These are phyloP conservation scores for Micromys minutus DNA, from an alignment of 2,113 vertebrate species.

Conservation along the genomic window DNA sequence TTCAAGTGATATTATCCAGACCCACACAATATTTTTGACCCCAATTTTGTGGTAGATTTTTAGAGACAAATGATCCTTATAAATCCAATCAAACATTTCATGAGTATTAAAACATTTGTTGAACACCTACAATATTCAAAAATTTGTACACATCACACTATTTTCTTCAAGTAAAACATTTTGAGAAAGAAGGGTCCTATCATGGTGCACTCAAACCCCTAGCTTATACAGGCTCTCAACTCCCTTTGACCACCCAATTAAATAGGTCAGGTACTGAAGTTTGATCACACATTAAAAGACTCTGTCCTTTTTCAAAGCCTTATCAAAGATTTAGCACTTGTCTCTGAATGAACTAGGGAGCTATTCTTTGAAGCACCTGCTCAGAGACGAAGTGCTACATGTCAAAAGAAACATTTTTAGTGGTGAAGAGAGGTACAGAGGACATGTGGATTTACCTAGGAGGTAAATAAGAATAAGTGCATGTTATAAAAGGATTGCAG, in stretches of 20 bases:
- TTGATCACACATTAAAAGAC: constrained; percentile 82
- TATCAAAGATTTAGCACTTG: constrained; percentile 81
- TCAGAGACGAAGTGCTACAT: constrained; percentile 65
- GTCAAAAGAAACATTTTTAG: constrained; percentile 43
- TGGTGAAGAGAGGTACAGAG: not conserved
- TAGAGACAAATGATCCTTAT: constrained; percentile 7
- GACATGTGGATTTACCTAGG: not conserved
- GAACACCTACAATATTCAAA: constrained; percentile 20
- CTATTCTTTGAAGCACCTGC: constrained; percentile 73
- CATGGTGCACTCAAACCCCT: constrained; percentile 41
- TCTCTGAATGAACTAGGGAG: constrained; percentile 79
- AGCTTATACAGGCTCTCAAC: constrained; percentile 69
- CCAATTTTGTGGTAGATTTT: constrained; percentile 13
- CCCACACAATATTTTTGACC: not conserved
- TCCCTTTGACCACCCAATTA: constrained; percentile 80
- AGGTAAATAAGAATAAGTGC: not conserved
- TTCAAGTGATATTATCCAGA: not conserved
- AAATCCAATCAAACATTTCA: not conserved
- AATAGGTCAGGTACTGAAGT: constrained; percentile 75
- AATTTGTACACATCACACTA: not conserved
- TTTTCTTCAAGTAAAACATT: not conserved
- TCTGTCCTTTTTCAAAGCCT: constrained; percentile 77
- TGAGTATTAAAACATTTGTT: constrained; percentile 42
- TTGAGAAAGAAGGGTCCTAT: not conserved
- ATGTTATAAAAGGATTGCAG: not conserved